Conservation (phyloP, 2,888 invertebrate genomes). For the Tuta absoluta region DNA sequence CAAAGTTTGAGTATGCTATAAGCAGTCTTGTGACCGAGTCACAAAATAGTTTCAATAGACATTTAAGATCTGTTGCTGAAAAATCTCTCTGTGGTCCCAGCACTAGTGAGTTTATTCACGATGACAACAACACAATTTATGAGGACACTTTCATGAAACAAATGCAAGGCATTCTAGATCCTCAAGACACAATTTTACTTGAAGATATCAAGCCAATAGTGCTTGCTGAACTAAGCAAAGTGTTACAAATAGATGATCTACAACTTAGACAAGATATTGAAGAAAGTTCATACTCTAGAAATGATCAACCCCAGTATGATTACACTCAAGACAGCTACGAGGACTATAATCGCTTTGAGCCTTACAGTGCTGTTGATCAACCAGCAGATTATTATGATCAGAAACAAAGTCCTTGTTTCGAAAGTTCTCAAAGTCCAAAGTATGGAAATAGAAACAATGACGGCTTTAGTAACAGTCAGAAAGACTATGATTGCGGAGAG, state of each 20-base stretch:
- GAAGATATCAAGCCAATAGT: slow-evolving; percentile 82
- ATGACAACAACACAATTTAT: slow-evolving; percentile 84
- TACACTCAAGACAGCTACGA: slow-evolving; percentile 36
- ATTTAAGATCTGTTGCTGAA: slow-evolving; percentile 72
- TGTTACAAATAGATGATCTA: slow-evolving; percentile 71
- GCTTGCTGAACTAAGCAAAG: slow-evolving; percentile 81
- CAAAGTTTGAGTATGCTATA: slow-evolving; percentile 78
- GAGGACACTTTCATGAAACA: slow-evolving; percentile 89
- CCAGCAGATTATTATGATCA: slow-evolving; percentile 42
- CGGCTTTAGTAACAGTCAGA: slow-evolving; percentile 28
- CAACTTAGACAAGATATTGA: slow-evolving; percentile 52
- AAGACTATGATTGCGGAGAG: slow-evolving; percentile 35
- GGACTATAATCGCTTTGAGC: slow-evolving; percentile 33
- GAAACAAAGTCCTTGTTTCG: slow-evolving; percentile 31
- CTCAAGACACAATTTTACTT: slow-evolving; percentile 79
- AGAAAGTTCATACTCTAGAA: slow-evolving; percentile 37
- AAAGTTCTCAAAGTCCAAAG: slow-evolving; percentile 33
- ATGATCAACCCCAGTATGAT: slow-evolving; percentile 41
- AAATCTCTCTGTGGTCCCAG: slow-evolving; percentile 67
- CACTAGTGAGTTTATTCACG: slow-evolving; percentile 76
- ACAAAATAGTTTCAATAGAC: slow-evolving; percentile 72
- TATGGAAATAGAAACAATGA: slow-evolving; percentile 35
- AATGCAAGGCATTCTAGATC: slow-evolving; percentile 81
- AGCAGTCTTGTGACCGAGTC: slow-evolving; percentile 76
- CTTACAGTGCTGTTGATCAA: slow-evolving; percentile 18